Conservation (phyloP, 2,797 vertebrate genomes). For the Pampus argenteus region DNA sequence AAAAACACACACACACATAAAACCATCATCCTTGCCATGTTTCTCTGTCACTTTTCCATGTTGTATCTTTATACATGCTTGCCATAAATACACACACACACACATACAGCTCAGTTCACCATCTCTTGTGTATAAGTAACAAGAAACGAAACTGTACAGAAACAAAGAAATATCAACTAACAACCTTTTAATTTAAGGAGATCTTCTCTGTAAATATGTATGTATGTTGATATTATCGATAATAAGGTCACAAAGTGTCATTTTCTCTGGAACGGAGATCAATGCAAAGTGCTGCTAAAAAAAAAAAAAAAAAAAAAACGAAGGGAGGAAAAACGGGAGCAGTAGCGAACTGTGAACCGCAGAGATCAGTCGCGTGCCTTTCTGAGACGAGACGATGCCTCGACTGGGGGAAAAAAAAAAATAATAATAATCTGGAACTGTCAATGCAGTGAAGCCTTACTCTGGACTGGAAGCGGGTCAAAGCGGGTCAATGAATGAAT, state of each 20-base stretch:
- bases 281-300: slow-evolving; percentile 75
- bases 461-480: slow-evolving; percentile 24
- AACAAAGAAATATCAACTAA: slow-evolving; percentile 18
- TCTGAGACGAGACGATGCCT: slow-evolving; percentile 62
- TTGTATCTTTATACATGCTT: slow-evolving; percentile 30
- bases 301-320: slow-evolving; percentile 17
- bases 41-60: slow-evolving; percentile 24
- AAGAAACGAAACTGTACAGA: slow-evolving; percentile 11
- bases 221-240: slow-evolving; percentile 65
- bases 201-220: slow-evolving; percentile 75
- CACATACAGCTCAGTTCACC: slow-evolving; percentile 14
- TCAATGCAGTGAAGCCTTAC: slow-evolving; percentile 65
- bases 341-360: slow-evolving; percentile 54
- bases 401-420: slow-evolving; percentile 5
- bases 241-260: slow-evolving; percentile 76
- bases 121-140: slow-evolving; percentile 28
- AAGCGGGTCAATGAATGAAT: slow-evolving; percentile 42
- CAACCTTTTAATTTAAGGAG: slow-evolving; percentile 19
- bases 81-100: slow-evolving; percentile 38
- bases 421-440: slow-evolving; percentile 29
- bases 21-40: slow-evolving; percentile 20
- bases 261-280: slow-evolving; percentile 70
- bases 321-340: slow-evolving; percentile 24
- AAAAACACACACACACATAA: slow-evolving; percentile 38
- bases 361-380: slow-evolving; percentile 75